Base-by-base conservation (phyloP, 92 coral and sea anemone genomes). In the Porites evermanni region DNA sequence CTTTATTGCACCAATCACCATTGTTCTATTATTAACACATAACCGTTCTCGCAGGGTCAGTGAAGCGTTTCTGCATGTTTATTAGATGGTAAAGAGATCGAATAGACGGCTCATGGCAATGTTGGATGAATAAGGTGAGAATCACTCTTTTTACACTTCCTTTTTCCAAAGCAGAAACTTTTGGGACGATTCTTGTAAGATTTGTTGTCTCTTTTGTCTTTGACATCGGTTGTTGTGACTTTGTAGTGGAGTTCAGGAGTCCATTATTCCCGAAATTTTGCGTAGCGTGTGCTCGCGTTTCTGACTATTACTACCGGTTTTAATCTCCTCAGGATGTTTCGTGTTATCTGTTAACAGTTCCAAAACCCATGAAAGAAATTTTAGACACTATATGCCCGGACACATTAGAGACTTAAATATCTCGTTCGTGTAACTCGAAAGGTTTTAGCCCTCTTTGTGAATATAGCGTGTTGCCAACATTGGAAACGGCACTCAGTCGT, bases 311-410 rank as follows among this genome's bases (percentile, higher is more conserved):
- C 54, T 58, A 59, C 16, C 56, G 19, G 75, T 71, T 69, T 81
- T 81, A 83, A 72, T 83, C 87, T 52, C 64, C 50, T 83, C 80
- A 50, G 72, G 73, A 63, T 83, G 59, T 83, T 73, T 51, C 51
- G 23, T 83, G 74, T 83, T 52, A 70, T 70, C 86, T 81, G 86
- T 81, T 78, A 81, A 81, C 78, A 70, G 75, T 70, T 81, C 69
- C 69, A 56, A 81, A 67, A 70, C 78, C 78, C 60, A 70, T 70
- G 50, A 26, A 38, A 38, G 12, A 38, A 8, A 21, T 56, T 32
- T 81, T 24, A 58, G 19, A 13, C 64, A 81, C 61, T 67, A 59
- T 66, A 72, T 81, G 69, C 17, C 16, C 32, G 64, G 53, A 24
- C 73, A 67, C 58, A 38, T 80, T 69, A 52, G 63, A 80, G 54